Evolutionary conservation across 2,888 invertebrate species (phyloP).

Genomic region (Nycteola revayana): DNA sequence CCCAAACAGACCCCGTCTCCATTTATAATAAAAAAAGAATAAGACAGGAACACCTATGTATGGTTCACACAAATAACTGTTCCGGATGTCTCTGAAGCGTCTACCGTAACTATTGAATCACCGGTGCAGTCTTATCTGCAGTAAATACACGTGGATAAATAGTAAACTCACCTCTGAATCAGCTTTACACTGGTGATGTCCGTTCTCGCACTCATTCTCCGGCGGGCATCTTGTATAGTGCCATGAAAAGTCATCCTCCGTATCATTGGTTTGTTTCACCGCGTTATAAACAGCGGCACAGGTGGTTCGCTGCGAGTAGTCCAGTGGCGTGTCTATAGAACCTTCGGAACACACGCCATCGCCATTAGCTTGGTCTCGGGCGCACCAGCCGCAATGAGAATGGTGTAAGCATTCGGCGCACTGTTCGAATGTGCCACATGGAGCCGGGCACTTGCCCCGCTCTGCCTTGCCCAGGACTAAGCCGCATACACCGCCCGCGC

Average conservation of each 20-base stretch:
- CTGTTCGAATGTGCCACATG: constrained; percentile 90
- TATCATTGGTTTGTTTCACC: constrained; percentile 51
- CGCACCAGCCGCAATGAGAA: constrained; percentile 97
- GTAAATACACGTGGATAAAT: too few species aligned
- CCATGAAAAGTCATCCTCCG: constrained; percentile 87
- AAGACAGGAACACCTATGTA: too few species aligned
- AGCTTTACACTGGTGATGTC: constrained; percentile 94
- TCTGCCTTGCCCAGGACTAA: constrained; percentile 86
- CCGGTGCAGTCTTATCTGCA: too few species aligned
- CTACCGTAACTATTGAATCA: too few species aligned
- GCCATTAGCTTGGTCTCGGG: constrained; percentile 84
- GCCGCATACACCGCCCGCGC: constrained; percentile 95
- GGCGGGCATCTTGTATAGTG: constrained; percentile 94
- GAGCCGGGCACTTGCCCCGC: constrained; percentile 90
- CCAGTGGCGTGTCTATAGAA: constrained; percentile 87
- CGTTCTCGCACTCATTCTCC: constrained; percentile 96
- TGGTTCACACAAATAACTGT: too few species aligned
- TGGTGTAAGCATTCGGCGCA: constrained; percentile 93
- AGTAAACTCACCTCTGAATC: constrained; percentile 88
- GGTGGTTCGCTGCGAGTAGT: constrained; percentile 80
- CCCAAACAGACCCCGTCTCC: too few species aligned
- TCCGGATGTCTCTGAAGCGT: too few species aligned
- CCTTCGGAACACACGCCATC: constrained; percentile 95
- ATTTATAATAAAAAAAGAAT: too few species aligned
- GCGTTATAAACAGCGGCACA: constrained; percentile 79